Evolutionary conservation across 1,140 invertebrate genomes (phyloP).

Genomic region (Thaumatotibia leucotreta): DNA sequence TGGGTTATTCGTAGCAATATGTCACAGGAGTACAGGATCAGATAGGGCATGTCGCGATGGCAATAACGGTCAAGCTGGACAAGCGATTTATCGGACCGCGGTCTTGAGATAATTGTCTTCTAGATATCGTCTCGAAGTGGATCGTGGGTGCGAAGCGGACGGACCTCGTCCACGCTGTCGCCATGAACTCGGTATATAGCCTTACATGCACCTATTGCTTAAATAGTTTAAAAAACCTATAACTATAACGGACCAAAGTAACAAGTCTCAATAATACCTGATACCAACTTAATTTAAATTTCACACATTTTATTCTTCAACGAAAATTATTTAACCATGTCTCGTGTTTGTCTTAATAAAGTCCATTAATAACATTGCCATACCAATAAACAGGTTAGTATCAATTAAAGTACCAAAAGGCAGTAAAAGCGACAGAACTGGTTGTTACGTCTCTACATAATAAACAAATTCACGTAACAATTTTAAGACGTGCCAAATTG

Average conservation of each 20-base stretch:
- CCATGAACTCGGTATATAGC: not conserved
- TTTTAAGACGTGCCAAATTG: not conserved
- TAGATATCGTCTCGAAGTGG: constrained; percentile 42
- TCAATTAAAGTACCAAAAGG: not conserved
- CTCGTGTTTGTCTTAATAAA: not conserved
- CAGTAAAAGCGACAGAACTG: not conserved
- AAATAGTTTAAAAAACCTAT: not conserved
- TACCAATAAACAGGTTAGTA: not conserved
- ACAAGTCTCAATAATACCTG: not conserved
- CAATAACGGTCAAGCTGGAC: constrained; percentile 52
- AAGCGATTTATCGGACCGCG: constrained; percentile 51
- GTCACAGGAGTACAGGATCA: constrained; percentile 48
- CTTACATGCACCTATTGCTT: not conserved
- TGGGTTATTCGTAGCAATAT: constrained; percentile 49
- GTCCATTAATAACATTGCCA: not conserved
- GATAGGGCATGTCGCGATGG: constrained; percentile 41
- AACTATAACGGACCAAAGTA: not conserved
- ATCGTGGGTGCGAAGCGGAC: constrained; percentile 43
- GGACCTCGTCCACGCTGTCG: constrained; percentile 37
- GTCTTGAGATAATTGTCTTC: constrained; percentile 52
- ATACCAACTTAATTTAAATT: not conserved
- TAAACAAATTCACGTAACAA: not conserved
- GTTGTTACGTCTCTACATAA: not conserved
- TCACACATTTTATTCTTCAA: not conserved
- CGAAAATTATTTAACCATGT: not conserved